Conservation (phyloP, 2,113 vertebrate species). For the Notarius quadriscutis region DNA sequence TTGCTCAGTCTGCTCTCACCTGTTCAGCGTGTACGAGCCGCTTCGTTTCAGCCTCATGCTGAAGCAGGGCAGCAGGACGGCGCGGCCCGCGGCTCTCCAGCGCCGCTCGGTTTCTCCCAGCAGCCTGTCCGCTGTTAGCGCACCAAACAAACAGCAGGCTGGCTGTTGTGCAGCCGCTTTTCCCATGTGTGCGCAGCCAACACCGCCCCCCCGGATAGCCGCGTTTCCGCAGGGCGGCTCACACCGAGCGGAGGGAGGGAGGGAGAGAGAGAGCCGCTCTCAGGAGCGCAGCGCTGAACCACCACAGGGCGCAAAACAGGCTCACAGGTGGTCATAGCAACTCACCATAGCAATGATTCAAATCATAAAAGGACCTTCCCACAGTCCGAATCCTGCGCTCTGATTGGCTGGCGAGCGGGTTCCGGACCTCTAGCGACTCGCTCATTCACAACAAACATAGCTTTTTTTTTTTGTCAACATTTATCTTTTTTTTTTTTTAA, state of each 20-base stretch:
- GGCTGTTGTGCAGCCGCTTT: constrained; percentile 33
- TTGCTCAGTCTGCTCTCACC: constrained; percentile 59
- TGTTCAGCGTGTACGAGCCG: constrained; percentile 70
- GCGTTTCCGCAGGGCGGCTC: constrained; percentile 52
- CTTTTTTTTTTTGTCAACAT: too few species aligned
- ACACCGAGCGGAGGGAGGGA: constrained; percentile 2
- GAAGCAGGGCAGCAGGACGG: constrained; percentile 64
- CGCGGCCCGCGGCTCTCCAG: constrained; percentile 64
- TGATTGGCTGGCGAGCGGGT: too few species aligned
- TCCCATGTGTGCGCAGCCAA: constrained; percentile 32
- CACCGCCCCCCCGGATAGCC: constrained; percentile 38
- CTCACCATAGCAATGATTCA: too few species aligned
- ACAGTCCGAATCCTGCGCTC: too few species aligned
- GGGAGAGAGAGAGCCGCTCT: neutral
- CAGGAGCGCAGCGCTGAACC: constrained; percentile 29
- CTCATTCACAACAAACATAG: too few species aligned
- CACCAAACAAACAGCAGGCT: constrained; percentile 47
- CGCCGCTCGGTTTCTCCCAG: constrained; percentile 42
- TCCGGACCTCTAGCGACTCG: too few species aligned
- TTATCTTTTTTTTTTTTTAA: too few species aligned
- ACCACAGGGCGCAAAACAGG: neutral
- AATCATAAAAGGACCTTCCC: too few species aligned
- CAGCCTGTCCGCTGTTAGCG: constrained; percentile 4
- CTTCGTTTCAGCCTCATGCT: constrained; percentile 72
- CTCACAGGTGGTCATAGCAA: neutral